A percentile compares a stretch with the other conserved stretches of the same genome.
Evolutionary conservation across 1,140 invertebrate genomes (phyloP).

Genomic region (Zaprionus ornatus): DNA sequence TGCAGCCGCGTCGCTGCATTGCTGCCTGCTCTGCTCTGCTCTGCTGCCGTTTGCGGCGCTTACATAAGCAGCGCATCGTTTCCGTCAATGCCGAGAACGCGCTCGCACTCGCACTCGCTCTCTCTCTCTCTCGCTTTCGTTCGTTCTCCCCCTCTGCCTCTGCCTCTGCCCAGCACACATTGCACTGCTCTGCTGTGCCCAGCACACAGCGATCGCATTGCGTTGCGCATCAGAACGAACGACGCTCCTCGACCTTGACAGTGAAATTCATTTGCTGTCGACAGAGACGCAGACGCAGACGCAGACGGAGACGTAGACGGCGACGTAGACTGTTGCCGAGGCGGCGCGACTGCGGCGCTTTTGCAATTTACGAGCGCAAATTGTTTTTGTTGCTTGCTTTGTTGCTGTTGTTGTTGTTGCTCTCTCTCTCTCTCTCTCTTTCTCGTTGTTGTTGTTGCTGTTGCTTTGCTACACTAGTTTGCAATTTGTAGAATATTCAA

Average conservation of each 20-base stretch:
- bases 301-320: slow-evolving; percentile 28
- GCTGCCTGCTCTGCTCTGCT: neutral
- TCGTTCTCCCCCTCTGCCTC: neutral
- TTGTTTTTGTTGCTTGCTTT: slow-evolving; percentile 55
- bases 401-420: slow-evolving; percentile 37
- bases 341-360: slow-evolving; percentile 47
- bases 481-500: slow-evolving; percentile 66
- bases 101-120: slow-evolving; percentile 26
- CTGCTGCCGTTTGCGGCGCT: slow-evolving; percentile 7
- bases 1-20: slow-evolving; percentile 32
- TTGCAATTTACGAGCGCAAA: slow-evolving; percentile 79
- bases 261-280: slow-evolving; percentile 75
- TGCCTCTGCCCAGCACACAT: neutral
- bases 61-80: slow-evolving; percentile 72
- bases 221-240: slow-evolving; percentile 81
- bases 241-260: slow-evolving; percentile 80
- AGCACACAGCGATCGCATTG: slow-evolving; percentile 65
- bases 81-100: slow-evolving; percentile 64
- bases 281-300: slow-evolving; percentile 26
- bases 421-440: too few relatives aligned
- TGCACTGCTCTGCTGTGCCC: neutral
- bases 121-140: slow-evolving; percentile 29
- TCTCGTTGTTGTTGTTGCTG: slow-evolving; percentile 17
- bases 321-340: slow-evolving; percentile 27
- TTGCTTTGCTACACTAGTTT: slow-evolving; percentile 56